A percentile compares a stretch with the other conserved stretches of the same genome.
phyloP scores from a whole-genome alignment of 2,113 vertebrate genomes.

The Dipodomys ordii region DNA sequence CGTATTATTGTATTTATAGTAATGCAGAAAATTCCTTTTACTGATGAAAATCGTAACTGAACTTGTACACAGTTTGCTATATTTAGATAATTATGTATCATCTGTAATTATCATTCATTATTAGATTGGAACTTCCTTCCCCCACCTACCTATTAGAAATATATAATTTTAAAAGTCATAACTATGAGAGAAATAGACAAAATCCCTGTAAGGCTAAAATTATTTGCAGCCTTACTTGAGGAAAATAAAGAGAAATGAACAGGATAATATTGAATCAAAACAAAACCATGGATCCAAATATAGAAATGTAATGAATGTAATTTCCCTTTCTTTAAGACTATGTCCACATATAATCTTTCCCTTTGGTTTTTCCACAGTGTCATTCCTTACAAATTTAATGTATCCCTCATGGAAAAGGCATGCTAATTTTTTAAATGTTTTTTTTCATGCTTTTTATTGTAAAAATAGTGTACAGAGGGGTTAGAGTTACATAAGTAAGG shows the following conservation, averaged over 20 bases:
- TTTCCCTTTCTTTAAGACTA: constrained; percentile 62
- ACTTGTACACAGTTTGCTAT: constrained; percentile 20
- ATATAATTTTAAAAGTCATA: constrained; percentile 66
- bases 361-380: constrained; percentile 43
- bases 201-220: constrained; percentile 55
- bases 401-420: not conserved
- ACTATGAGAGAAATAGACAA: constrained; percentile 57
- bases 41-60: constrained; percentile 23
- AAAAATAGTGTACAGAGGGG: too few relatives aligned
- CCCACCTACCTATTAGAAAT: constrained; percentile 60
- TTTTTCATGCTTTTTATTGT: too few relatives aligned
- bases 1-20: not conserved
- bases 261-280: constrained; percentile 61
- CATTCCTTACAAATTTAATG: not conserved
- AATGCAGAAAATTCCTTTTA: not conserved
- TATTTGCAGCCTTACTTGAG: constrained; percentile 50
- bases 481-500: too few relatives aligned
- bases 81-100: constrained; percentile 49
- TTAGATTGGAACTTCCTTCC: constrained; percentile 12
- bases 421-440: too few relatives aligned
- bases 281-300: constrained; percentile 69
- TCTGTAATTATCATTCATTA: constrained; percentile 21
- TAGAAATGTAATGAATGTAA: constrained; percentile 61
- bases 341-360: not conserved
- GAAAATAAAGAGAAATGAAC: constrained; percentile 15